Conservation (phyloP, 2,888 invertebrate species). For the Brachypalpus laphriformis region DNA sequence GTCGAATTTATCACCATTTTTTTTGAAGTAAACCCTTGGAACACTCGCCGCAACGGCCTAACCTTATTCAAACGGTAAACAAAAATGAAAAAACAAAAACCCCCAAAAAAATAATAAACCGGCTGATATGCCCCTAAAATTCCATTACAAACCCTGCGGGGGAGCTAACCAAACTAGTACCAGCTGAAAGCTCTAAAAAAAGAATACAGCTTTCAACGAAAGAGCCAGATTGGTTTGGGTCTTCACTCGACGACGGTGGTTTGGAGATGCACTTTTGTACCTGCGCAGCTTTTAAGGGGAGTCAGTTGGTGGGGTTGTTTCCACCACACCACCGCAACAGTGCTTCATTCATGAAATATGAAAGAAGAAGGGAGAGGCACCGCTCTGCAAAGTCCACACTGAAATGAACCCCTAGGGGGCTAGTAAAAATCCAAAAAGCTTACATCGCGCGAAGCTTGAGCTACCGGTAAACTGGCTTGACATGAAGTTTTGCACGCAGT, state of each 20-base stretch:
- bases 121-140: constrained; percentile 52
- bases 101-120: constrained; percentile 21
- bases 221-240: constrained; percentile 2
- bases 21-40: neutral
- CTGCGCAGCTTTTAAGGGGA: constrained; percentile 28
- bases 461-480: constrained; percentile 20
- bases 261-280: neutral
- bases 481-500: constrained; percentile 59
- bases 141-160: constrained; percentile 14
- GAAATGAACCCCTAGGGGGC: neutral
- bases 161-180: neutral
- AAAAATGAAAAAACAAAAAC: constrained; percentile 29
- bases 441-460: constrained; percentile 18
- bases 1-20: constrained; percentile 35
- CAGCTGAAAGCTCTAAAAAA: neutral
- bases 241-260: constrained; percentile 24
- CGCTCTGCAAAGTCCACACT: neutral
- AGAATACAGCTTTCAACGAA: constrained; percentile 6
- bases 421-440: constrained; percentile 47
- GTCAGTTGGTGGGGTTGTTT: constrained; percentile 38
- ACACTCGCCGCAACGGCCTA: constrained; percentile 1
- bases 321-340: constrained; percentile 21
- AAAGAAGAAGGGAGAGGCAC: constrained; percentile 4
- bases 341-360: constrained; percentile 69
- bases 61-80: constrained; percentile 29